Evolutionary conservation across 1,140 invertebrate genomes (phyloP), one percentile per base, ranked within the genome.

Genomic region (Zaprionus kolodkinae): DNA sequence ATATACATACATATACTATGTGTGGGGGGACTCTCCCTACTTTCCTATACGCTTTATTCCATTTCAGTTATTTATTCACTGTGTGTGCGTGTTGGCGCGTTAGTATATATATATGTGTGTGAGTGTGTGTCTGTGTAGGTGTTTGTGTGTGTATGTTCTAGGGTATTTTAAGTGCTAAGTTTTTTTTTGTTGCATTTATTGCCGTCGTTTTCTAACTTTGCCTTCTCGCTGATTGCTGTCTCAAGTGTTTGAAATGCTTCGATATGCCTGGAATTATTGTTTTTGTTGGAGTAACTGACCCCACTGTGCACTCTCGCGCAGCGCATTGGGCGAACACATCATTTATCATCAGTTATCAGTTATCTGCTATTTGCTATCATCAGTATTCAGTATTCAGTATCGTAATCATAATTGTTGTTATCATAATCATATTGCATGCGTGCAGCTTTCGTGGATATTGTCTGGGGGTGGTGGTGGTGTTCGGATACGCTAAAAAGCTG

Each of bases 261-360:
- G 84, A 87, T 87, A 87, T 87, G 84, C 84, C 84, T 87, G 84
- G 78, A 87, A 87, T 87, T 87, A 87, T 87, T 87, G 84, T 87
- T 88, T 4, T 35, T 35, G 40, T 45, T 45, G 84, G 79, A 74
- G 68, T 84, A 86, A 76, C 67, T 80, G 82, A 79, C 81, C 74
- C 81, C 75, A 81, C 55, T 30, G 81, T 78, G 74, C 81, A 68
- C 55, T 73, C 81, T 71, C 55, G 72, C 65, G 50, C 66, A 74
- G 48, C 48, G 25, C 50, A 69, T 64, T 50, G 67, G 72, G 67
- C 72, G 72, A 75, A 80, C 81, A 84, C 74, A 73, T 72, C 68
- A 36, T 82, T 67, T 21, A 69, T 66, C 63, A 69, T 45, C 57
- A 68, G 35, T 80, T 45, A 69, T 45, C 57, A 68, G 35, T 79